Percentiles rank a stretch among this genome's conserved stretches.
Evolutionary conservation across 2,113 vertebrate genomes (phyloP).

Genomic region (Elachura formosa): DNA sequence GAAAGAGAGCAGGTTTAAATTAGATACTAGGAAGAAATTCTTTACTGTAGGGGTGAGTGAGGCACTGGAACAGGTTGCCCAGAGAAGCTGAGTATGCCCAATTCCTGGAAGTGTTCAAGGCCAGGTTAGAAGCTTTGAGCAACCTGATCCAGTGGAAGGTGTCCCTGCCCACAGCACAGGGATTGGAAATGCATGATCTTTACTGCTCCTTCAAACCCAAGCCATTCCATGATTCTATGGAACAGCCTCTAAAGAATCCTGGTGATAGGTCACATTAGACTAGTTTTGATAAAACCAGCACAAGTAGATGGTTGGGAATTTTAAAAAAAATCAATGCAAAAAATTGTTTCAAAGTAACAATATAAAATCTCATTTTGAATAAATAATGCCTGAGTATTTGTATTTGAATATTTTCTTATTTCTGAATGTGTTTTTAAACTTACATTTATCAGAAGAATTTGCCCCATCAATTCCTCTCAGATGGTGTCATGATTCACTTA

Average conservation of each 20-base stretch:
- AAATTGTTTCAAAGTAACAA: not conserved
- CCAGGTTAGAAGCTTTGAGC: not conserved
- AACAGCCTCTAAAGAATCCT: not conserved
- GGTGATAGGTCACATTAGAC: not conserved
- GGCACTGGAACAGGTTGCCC: not conserved
- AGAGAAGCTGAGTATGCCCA: not conserved
- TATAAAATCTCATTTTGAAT: not conserved
- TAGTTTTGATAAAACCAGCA: not conserved
- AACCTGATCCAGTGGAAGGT: not conserved
- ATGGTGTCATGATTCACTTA: not conserved
- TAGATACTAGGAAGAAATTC: not conserved
- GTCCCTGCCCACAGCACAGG: not conserved
- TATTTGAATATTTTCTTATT: not conserved
- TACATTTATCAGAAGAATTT: not conserved
- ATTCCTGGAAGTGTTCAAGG: not conserved
- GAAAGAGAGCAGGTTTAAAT: not conserved
- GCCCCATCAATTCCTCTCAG: not conserved
- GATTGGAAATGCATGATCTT: not conserved
- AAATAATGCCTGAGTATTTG: not conserved
- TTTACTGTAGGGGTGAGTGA: not conserved
- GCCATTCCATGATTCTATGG: not conserved
- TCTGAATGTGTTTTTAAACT: not conserved
- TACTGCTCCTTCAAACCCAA: not conserved
- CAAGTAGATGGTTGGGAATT: not conserved
- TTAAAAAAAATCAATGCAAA: not conserved